These are phyloP conservation scores for Plumapathes pennacea DNA, from an alignment of 92 coral and sea anemone species.

Conservation along the genomic window DNA sequence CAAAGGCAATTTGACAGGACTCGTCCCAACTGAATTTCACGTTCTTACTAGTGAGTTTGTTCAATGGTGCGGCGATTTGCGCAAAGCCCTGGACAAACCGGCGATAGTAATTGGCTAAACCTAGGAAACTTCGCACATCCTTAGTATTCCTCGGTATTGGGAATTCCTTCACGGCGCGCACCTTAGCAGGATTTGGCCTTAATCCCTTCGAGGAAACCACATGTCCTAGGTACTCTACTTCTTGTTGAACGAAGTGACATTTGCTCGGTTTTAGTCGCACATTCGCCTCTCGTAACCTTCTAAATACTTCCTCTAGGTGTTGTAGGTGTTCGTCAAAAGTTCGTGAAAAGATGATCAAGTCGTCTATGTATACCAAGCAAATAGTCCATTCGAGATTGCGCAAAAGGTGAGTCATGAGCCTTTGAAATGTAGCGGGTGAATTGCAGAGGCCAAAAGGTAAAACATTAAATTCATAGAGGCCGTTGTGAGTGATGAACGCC, in stretches of 20 bases:
- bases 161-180: slow-evolving; percentile 39
- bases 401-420: slow-evolving; percentile 33
- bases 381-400: slow-evolving; percentile 28
- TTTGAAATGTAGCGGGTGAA: slow-evolving; percentile 60
- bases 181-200: slow-evolving; percentile 38
- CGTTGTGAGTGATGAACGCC: slow-evolving; percentile 55
- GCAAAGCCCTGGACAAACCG: slow-evolving; percentile 45
- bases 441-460: slow-evolving; percentile 60
- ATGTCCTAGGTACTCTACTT: slow-evolving; percentile 55
- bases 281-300: slow-evolving; percentile 13
- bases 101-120: slow-evolving; percentile 57
- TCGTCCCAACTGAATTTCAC: slow-evolving; percentile 26
- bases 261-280: slow-evolving; percentile 33
- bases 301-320: slow-evolving; percentile 38
- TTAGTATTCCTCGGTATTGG: slow-evolving; percentile 34
- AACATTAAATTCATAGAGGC: slow-evolving; percentile 41
- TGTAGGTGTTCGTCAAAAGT: slow-evolving; percentile 17
- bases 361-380: slow-evolving; percentile 45
- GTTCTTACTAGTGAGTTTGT: slow-evolving; percentile 34
- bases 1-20: slow-evolving; percentile 33
- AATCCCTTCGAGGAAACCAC: slow-evolving; percentile 36
- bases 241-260: slow-evolving; percentile 26
- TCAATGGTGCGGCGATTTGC: slow-evolving; percentile 47
- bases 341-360: slow-evolving; percentile 25
- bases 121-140: slow-evolving; percentile 49